These are phyloP conservation scores for Dastarcus helophoroides DNA, from an alignment of 2,888 invertebrate genomes.

Conservation along the genomic window DNA sequence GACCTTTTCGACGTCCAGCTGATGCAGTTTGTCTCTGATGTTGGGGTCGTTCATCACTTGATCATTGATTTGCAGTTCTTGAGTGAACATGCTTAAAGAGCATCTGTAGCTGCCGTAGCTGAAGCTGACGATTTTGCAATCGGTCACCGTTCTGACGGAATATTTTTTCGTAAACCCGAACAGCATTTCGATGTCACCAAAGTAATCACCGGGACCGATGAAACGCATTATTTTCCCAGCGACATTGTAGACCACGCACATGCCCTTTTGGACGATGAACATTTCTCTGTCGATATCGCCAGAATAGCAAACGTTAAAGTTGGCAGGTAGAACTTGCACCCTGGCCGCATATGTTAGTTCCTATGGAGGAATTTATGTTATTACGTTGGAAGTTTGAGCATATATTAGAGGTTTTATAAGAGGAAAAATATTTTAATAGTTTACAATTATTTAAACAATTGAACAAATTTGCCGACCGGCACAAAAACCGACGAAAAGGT, in stretches of 20 bases:
- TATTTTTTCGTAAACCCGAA: conserved; percentile 41
- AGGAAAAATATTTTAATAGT: too few species aligned
- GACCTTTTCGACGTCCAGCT: too few species aligned
- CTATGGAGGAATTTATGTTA: too few species aligned
- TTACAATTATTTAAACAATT: too few species aligned
- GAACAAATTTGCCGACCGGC: too few species aligned
- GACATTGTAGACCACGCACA: conserved; percentile 36
- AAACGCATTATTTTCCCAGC: conserved; percentile 29
- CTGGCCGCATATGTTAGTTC: too few species aligned
- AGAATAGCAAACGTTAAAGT: conserved; percentile 40
- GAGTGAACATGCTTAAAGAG: conserved; percentile 8
- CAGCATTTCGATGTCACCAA: conserved; percentile 41
- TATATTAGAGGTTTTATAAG: too few species aligned
- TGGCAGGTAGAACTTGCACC: conserved; percentile 35
- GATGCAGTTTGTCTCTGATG: too few species aligned
- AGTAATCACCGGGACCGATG: conserved; percentile 35
- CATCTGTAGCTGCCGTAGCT: conserved; percentile 6
- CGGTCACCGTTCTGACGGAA: conserved; percentile 41
- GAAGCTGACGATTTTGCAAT: conserved; percentile 39
- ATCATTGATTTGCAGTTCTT: conserved; percentile 4
- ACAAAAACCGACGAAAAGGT: too few species aligned
- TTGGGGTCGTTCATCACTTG: conserved; percentile 4
- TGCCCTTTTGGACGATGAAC: conserved; percentile 41
- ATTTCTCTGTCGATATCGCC: conserved; percentile 41
- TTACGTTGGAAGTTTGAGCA: too few species aligned